Conservation (phyloP, 2,113 vertebrate species). For the Tenrec ecaudatus region DNA sequence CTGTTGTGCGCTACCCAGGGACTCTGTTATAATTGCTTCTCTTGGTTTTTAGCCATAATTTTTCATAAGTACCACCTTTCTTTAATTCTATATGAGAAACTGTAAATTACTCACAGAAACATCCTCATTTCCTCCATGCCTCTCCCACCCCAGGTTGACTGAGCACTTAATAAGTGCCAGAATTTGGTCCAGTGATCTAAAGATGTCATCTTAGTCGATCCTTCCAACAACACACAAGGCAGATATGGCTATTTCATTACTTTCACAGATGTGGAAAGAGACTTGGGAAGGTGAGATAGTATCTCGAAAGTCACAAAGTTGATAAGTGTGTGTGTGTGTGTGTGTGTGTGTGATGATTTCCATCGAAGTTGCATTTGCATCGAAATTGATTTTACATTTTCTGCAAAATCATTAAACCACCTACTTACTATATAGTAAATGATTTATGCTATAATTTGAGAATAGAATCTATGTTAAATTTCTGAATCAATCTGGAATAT, state of each 20-base stretch:
- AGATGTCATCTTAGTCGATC: conserved; percentile 39
- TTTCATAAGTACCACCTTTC: neutral
- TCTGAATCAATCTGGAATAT: conserved; percentile 80
- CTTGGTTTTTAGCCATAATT: neutral
- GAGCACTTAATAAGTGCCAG: neutral
- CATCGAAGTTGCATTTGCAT: conserved; percentile 81
- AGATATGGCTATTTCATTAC: conserved; percentile 47
- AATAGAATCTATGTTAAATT: conserved; percentile 79
- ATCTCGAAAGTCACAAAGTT: conserved; percentile 68
- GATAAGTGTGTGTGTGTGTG: conserved; percentile 64
- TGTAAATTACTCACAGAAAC: neutral
- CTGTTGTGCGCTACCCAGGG: neutral
- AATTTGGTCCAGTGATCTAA: conserved; percentile 58
- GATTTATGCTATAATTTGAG: conserved; percentile 82
- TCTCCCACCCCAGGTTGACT: neutral
- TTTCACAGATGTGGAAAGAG: conserved; percentile 48
- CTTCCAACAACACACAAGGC: conserved; percentile 28
- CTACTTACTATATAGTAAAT: conserved; percentile 79
- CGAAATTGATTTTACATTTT: conserved; percentile 83
- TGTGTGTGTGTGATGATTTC: conserved; percentile 70
- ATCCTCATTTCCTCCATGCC: neutral
- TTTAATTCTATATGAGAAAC: neutral
- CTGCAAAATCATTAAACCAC: conserved; percentile 82
- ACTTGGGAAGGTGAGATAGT: conserved; percentile 69
- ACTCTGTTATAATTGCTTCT: neutral